Evolutionary conservation across 1,140 invertebrate genomes (phyloP), one percentile per base, ranked within the genome.

Genomic region (Physella acuta): DNA sequence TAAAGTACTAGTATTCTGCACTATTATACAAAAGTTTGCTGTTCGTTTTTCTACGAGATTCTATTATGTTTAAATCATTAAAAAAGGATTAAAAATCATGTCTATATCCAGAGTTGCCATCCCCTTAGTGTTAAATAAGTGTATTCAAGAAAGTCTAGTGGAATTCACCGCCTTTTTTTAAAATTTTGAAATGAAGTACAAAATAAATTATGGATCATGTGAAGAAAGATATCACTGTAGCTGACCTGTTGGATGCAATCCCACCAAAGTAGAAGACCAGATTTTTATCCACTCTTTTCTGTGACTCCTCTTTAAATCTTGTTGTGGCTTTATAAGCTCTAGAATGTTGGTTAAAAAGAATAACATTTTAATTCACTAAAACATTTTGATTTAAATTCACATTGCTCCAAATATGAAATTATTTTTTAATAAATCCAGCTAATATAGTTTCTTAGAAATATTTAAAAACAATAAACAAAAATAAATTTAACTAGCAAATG

Each of bases 221-320:
- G n/a, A n/a, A n/a, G n/a, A n/a, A n/a, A n/a, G n/a, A 49, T 49
- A 14, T 49, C n/a, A n/a, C n/a, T n/a, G n/a, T 49, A 85, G 83
- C 31, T 85, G 76, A 49, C 77, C 75, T 20, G 62, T 78, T 76
- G n/a, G 75, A 78, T n/a, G 77, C 68, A n/a, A 77, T 75, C 3
- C 72, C 75, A n/a, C 73, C 56, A 62, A 82, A 85, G 64, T 78
- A 80, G 26, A 73, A 79, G 26, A 71, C 68, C 0, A 85, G 72
- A 72, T 87, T 86, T 59, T 84, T 79, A 63, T 87, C 84, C 17
- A 87, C 80, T 52, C 56, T 70, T 24, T 73, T 60, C 72, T 87
- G 80, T 3, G 82, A 86, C 61, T 85, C 74, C 4, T 55, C 28
- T 36, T 85, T 84, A 71, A 90, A 90, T 49, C 82, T 74, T 3